Evolutionary conservation across 2,113 vertebrate genomes (phyloP).

Genomic region (Tachycineta bicolor): DNA sequence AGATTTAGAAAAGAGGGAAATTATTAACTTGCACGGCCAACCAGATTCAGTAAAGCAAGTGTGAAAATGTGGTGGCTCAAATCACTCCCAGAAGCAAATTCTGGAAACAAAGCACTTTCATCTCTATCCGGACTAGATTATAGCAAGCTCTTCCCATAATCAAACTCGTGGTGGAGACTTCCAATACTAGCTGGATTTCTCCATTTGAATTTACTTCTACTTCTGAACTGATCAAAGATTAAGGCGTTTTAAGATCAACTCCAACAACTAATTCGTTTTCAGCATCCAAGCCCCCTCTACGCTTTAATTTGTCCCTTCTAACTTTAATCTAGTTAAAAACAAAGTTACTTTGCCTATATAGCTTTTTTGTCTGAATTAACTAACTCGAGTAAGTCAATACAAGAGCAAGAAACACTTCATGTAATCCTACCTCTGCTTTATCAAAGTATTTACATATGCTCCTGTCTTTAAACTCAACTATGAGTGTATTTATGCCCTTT

Average conservation of each 20-base stretch:
- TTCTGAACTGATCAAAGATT: neutral
- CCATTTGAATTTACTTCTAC: neutral
- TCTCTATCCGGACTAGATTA: neutral
- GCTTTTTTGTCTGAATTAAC: neutral
- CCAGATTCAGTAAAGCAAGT: neutral
- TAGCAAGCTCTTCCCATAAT: neutral
- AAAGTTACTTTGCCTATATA: neutral
- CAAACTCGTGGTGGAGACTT: neutral
- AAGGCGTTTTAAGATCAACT: neutral
- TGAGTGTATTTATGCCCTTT: conserved; percentile 33
- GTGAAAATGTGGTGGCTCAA: neutral
- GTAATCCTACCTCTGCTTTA: conserved; percentile 13
- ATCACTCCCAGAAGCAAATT: neutral
- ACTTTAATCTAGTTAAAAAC: conserved; percentile 22
- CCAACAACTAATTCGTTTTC: neutral
- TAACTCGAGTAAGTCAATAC: neutral
- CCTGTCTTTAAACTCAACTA: conserved; percentile 11
- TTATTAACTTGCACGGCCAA: neutral
- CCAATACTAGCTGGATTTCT: neutral
- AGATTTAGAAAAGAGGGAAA: fast-evolving
- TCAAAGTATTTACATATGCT: conserved; percentile 43
- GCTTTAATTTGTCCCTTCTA: conserved; percentile 8
- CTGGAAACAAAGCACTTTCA: neutral
- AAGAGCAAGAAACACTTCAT: neutral
- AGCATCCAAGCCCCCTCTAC: neutral